Evolutionary conservation across 1,140 invertebrate species (phyloP), one percentile per base, ranked within the genome.

Genomic region (Acromyrmex echinatior): DNA sequence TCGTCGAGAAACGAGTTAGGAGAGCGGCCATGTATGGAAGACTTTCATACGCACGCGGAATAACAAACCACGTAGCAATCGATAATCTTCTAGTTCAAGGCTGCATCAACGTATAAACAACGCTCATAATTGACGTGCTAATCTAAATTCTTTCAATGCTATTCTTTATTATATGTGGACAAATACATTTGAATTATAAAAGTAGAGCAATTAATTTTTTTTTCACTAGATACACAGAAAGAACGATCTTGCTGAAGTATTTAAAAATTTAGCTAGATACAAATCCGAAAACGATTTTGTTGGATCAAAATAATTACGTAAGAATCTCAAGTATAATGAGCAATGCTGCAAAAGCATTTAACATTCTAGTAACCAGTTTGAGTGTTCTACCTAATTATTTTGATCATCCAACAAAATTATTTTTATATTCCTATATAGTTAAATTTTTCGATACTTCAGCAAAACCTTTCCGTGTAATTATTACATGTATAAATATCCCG

Each of bases 21-120:
- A 66, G 74, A 86, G 53, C 31, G 49, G 49, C 62, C 78, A 74
- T 78, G 70, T 88, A 86, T 68, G 68, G 58, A 51, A 31, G 28
- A 70, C 86, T 70, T 86, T 79, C 77, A 73, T 87, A 80, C 74
- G 74, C 80, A 51, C 66, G 86, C 77, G 86, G 77, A 88, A 85
- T 91, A 91, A 91, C 65, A 77, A 91, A 53, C 80, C 68, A 85
- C 79, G 14, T 53, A 79, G 77, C 71, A 66, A 70, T 73, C 39
- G 74, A 71, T 80, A 78, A 78, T 76, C 78, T 25, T 88, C 70
- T 86, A 73, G 77, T 90, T 88, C 85, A 90, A 91, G 88, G 88
- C 62, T 81, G 88, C 86, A 9, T 58, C 65, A 35, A 49, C 18
- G 53, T 25, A 31, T 79, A 56, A 56, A n/a, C 49, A 65, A 66